Percentiles rank a stretch among this genome's conserved stretches.
Evolutionary conservation across 1,140 invertebrate genomes (phyloP).

Genomic region (Heliconius hermathena): DNA sequence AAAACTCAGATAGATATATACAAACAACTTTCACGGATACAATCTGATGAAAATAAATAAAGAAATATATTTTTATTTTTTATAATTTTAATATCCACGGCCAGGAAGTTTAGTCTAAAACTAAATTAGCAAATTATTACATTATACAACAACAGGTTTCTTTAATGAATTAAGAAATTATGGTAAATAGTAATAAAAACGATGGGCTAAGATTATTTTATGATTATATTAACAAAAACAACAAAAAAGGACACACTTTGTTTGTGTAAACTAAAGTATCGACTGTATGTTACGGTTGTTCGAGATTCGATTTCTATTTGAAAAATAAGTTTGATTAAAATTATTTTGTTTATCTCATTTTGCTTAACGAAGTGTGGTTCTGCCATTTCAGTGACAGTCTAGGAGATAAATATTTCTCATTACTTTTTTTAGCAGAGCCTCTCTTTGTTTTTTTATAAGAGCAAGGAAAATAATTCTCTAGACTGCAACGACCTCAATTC

Average conservation of each 20-base stretch:
- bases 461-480: too few relatives aligned
- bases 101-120: neutral
- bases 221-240: neutral
- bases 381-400: too few relatives aligned
- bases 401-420: too few relatives aligned
- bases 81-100: neutral
- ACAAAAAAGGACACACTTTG: too few relatives aligned
- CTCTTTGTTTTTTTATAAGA: too few relatives aligned
- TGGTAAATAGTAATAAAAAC: neutral
- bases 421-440: too few relatives aligned
- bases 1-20: neutral
- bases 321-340: neutral
- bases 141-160: neutral
- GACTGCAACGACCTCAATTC: too few relatives aligned
- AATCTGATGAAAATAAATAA: neutral
- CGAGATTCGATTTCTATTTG: neutral
- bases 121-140: neutral
- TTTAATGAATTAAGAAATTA: neutral
- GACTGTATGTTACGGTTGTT: neutral
- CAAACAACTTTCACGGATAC: constrained; percentile 13
- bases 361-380: too few relatives aligned
- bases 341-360: neutral
- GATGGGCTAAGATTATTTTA: neutral
- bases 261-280: neutral
- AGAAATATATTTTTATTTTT: constrained; percentile 4